These are phyloP conservation scores for Luscinia luscinia DNA, from an alignment of 2,797 vertebrate genomes.

Conservation along the genomic window DNA sequence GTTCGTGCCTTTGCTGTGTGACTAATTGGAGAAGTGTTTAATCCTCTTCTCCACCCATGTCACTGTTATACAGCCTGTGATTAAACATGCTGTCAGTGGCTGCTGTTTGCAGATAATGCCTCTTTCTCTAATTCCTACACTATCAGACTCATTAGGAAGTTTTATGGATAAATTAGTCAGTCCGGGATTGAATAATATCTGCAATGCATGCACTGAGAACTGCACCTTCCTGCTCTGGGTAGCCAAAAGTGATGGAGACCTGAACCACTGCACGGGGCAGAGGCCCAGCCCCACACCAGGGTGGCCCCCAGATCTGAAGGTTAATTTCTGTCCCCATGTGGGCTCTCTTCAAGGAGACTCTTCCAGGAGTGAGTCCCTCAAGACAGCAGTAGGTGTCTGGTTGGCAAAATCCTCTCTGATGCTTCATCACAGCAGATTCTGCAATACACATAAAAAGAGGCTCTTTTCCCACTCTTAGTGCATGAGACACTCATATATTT, in stretches of 20 bases:
- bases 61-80: not conserved
- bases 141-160: slow-evolving; percentile 26
- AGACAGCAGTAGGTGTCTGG: not conserved
- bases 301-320: not conserved
- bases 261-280: rapidly evolving
- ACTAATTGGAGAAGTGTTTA: slow-evolving; percentile 12
- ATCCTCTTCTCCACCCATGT: not conserved
- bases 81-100: slow-evolving; percentile 10
- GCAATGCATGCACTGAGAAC: not conserved
- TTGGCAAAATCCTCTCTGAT: not conserved
- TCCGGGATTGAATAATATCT: not conserved
- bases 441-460: not conserved
- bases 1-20: not conserved
- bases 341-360: not conserved
- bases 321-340: not conserved
- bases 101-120: slow-evolving; percentile 28
- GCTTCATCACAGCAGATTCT: not conserved
- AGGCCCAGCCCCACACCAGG: not conserved
- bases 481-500: not conserved
- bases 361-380: not conserved
- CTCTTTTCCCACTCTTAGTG: not conserved
- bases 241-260: not conserved
- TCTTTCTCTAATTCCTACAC: not conserved
- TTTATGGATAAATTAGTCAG: slow-evolving; percentile 15
- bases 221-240: not conserved